Evolutionary conservation across 2,797 vertebrate genomes (phyloP).

Genomic region (Amblyopsis hoosieri): DNA sequence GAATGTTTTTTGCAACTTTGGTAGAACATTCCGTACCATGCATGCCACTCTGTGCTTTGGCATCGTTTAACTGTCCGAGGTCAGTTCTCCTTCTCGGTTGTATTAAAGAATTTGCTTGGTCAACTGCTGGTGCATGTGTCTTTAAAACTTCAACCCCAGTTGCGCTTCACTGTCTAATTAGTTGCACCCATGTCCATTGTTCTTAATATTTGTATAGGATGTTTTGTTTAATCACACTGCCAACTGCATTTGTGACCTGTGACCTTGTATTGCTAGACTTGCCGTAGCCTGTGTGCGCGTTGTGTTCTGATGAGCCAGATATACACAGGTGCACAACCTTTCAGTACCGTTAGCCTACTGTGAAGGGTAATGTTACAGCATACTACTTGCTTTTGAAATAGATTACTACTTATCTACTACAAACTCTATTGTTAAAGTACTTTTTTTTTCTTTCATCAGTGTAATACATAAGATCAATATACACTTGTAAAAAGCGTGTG

Average conservation of each 20-base stretch:
- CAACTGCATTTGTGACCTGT: constrained; percentile 21
- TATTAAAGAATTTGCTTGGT: constrained; percentile 7
- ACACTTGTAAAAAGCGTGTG: constrained; percentile 55
- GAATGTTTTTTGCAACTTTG: constrained; percentile 38
- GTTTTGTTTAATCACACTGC: constrained; percentile 21
- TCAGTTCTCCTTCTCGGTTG: constrained; percentile 11
- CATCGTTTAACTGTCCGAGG: not conserved
- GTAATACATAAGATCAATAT: constrained; percentile 48
- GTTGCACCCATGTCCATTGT: not conserved
- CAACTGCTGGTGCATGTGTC: constrained; percentile 14
- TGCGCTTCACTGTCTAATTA: not conserved
- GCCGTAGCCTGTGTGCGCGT: constrained; percentile 17
- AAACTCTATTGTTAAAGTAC: constrained; percentile 30
- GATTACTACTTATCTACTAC: constrained; percentile 6
- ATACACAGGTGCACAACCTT: constrained; percentile 6
- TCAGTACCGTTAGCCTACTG: constrained; percentile 8
- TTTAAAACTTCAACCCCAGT: not conserved
- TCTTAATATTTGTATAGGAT: constrained; percentile 5
- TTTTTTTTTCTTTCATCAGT: constrained; percentile 34
- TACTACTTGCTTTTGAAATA: constrained; percentile 17
- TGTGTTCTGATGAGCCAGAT: constrained; percentile 26
- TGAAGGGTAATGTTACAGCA: constrained; percentile 23
- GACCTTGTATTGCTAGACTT: constrained; percentile 34
- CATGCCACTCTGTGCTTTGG: constrained; percentile 44
- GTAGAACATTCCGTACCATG: constrained; percentile 46